Evolutionary conservation across 2,113 vertebrate genomes (phyloP), one percentile per base, ranked within the genome.

Genomic region (Paedocypris sp.): DNA sequence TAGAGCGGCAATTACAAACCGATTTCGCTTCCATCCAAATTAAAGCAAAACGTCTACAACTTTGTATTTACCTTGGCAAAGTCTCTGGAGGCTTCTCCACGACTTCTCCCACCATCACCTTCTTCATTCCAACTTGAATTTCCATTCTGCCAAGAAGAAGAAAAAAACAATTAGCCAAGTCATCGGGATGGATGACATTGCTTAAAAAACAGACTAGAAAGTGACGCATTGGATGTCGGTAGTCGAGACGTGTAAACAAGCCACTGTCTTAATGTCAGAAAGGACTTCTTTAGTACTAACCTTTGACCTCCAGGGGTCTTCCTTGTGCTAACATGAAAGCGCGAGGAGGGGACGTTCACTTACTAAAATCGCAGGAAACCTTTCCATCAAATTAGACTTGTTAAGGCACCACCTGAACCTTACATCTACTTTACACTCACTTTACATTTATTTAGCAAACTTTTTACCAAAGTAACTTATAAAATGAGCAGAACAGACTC

Each of bases 81-180:
- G 74, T 97, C 93, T 65, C 92, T 79, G 36, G 92, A 96, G 16
- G 94, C 89, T 47, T 97, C 93, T 77, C 89, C 93, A 84, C 81
- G 85, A 65, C 82, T 83, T 77, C 87, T 80, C 65, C 84, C 77
- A 29, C 87, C 85, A 0, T 97, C 93, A 0, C 71, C 77, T 12
- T 96, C 93, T 2, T 97, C 92, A 0, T 75, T 82, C 91, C 92
- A 96, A 74, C 76, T 68, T 61, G 77, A 75, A 11, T 50, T 79
- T 42, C 89, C 90, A 1, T 90, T 93, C 93, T 95, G 62, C 28
- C 63, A 48, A 66, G 35, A 43, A 47, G 78, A 22, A 59, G 23
- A 15, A 41, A 23, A 67, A n/a, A 32, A 9, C 36, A 22, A 16
- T 42, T 62, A 62, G n/a, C 41, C 16, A 20, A 13, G 4, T 15